Evolutionary conservation across 1,140 invertebrate genomes (phyloP), one percentile per base, ranked within the genome.

Genomic region (Cepaea nemoralis): DNA sequence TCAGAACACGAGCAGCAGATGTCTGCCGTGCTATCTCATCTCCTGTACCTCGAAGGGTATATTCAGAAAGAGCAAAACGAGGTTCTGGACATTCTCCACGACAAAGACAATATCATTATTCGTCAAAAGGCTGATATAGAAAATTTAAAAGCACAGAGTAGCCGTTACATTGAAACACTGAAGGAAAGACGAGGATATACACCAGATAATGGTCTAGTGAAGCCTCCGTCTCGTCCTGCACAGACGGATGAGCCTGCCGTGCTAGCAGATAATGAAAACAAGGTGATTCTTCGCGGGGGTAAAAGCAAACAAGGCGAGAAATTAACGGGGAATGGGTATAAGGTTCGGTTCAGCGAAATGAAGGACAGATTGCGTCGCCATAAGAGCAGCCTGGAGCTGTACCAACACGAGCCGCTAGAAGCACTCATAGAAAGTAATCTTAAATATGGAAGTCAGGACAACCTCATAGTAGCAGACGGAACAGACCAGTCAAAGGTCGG

Each of bases 31-130:
- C 95, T 96, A 55, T 95, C 95, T 31, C 95, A 96, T 90, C 92
- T 97, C 73, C 90, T 97, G 42, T 93, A 97, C 37, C 95, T 97
- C 88, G 96, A 97, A 88, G 95, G 95, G 0, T 93, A 96, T 12
- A 93, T 97, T 63, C 95, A 95, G 83, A 93, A 95, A 71, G 96
- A 97, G 88, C 96, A 97, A 90, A 95, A 96, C 86, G 95, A 96
- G 87, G 96, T 97, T 85, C 93, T 94, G 74, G 93, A 93, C 45
- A 93, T 95, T 87, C 91, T 97, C 35, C 93, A 94, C 48, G 93
- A 96, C 78, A 93, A 96, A 78, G 96, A 97, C 87, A 93, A 94
- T 22, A 94, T 96, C 74, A 96, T 97, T 59, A 92, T 94, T 79
- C 92, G 94, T 40, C 96, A 96, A 88, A 95, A 96, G 88, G 94